Base-by-base conservation (phyloP, 2,888 invertebrate species). In the Troides helena region DNA sequence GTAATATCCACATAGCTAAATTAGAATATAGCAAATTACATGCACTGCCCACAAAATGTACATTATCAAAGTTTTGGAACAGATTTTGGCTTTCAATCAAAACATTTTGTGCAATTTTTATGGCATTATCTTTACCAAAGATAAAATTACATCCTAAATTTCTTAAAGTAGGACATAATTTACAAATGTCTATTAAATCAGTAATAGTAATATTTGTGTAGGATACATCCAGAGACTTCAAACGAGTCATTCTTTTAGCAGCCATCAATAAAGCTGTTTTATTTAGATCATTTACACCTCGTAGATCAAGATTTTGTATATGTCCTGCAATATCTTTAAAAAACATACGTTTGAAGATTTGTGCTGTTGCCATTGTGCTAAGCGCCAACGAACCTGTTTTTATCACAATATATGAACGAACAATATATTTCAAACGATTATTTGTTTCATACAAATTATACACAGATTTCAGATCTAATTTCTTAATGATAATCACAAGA, bases 11-110 rank as follows among this genome's bases (percentile, higher is more conserved):
- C 67, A 75, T n/a, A 60, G 80, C 75, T 72, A 84, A 67, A 67
- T 77, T 77, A 60, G 82, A 85, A 74, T 76, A 78, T 56, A 86
- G 69, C 62, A 89, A 80, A 76, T 82, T 84, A 18, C 71, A 70
- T 39, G 77, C 67, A 56, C 81, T 81, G 17, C 89, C 86, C 71
- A 88, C 77, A 75, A 91, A 87, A 78, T 89, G 83, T 1, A 90
- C 73, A 76, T 85, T 84, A 65, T 82, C 78, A 73, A 89, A 82
- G 18, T 85, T 78, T 75, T 81, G 72, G 77, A 91, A 88, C 6
- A 85, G 67, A 62, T 80, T 74, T 76, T 88, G 86, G 72, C 80
- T 85, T 61, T 77, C 30, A 58, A 53, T 18, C 39, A 67, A 25
- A 12, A 25, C 2, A 12, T 57, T 30, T 36, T 62, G 39, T 14